A percentile compares a stretch with the other conserved stretches of the same genome.
Conservation (phyloP, 2,113 vertebrate genomes). For the Neodon shergylaensis region DNA sequence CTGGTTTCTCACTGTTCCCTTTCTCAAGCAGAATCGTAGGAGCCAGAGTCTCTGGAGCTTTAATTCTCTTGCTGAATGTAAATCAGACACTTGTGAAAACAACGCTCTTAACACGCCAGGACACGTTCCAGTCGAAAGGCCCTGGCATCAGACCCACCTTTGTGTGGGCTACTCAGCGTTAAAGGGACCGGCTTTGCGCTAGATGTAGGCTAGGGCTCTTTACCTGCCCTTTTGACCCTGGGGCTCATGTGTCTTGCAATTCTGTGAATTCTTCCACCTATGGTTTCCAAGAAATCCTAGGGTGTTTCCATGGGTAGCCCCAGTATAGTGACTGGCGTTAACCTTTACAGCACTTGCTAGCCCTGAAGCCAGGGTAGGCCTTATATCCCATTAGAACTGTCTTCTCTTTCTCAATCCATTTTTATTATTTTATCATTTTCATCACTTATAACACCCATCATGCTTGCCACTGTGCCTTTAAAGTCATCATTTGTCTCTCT, state of each 20-base stretch:
- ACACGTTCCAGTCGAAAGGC: not conserved
- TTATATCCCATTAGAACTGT: not conserved
- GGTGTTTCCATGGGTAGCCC: not conserved
- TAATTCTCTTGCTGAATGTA: not conserved
- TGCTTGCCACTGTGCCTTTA: not conserved
- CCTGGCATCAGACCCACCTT: not conserved
- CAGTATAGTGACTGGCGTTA: not conserved
- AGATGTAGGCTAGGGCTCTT: not conserved
- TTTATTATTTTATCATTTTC: not conserved
- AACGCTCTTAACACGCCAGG: not conserved
- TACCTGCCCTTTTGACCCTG: not conserved
- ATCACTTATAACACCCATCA: not conserved
- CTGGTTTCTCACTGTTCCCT: not conserved
- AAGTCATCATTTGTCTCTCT: not conserved
- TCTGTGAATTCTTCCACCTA: not conserved
- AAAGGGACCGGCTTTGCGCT: not conserved
- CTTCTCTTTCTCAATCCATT: not conserved
- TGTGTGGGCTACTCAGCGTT: not conserved
- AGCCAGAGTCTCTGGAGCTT: not conserved
- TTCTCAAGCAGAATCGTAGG: not conserved
- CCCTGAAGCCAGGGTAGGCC: not conserved
- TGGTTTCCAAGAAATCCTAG: not conserved
- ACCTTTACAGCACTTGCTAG: not conserved
- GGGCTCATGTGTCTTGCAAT: not conserved
- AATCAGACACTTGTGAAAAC: slow-evolving; percentile 39